Evolutionary conservation across 2,888 invertebrate species (phyloP), one percentile per base, ranked within the genome.

Genomic region (Portevinia maculata): DNA sequence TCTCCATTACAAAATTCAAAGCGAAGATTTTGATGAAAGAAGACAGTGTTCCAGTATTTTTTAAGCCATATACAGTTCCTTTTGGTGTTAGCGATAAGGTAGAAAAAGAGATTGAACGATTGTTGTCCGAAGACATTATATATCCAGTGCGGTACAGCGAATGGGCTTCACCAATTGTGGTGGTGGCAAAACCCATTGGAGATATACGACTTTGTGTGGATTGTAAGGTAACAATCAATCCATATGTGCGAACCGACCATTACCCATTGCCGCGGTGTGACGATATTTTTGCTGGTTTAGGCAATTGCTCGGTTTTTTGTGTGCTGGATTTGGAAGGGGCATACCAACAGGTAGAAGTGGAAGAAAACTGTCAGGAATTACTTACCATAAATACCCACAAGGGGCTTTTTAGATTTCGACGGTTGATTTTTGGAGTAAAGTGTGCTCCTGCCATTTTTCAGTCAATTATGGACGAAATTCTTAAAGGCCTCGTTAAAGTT

Each of bases 111-210:
- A n/a, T n/a, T n/a, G n/a, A n/a, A n/a, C n/a, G n/a, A n/a, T 2
- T 64, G 13, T 13, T 46, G 15, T 41, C 11, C 9, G 41, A 44
- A 46, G n/a, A n/a, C n/a, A n/a, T n/a, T n/a, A n/a, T n/a, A n/a
- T n/a, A n/a, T n/a, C n/a, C n/a, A n/a, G n/a, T 73, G 21, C 9
- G 21, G 24, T 46, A 64, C 34, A 64, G 57, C 13, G 24, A 70
- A 13, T 78, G 73, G 57, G 73, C 73, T 19, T 67, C 73, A 5
- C 73, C 76, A 8, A 62, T 78, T 15, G 84, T 74, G 15, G 34
- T 52, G n/a, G 75, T 71, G 17, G 15, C 17, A 57, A 79, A 84
- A 52, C 39, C 73, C 0, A 57, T 73, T 32, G 73, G 70, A 1
- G 21, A 41, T 30, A 59, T 79, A 13, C 32, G 78, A n/a, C 32